Conservation (phyloP, 2,888 invertebrate species). For the Cartodere bifasciata region DNA sequence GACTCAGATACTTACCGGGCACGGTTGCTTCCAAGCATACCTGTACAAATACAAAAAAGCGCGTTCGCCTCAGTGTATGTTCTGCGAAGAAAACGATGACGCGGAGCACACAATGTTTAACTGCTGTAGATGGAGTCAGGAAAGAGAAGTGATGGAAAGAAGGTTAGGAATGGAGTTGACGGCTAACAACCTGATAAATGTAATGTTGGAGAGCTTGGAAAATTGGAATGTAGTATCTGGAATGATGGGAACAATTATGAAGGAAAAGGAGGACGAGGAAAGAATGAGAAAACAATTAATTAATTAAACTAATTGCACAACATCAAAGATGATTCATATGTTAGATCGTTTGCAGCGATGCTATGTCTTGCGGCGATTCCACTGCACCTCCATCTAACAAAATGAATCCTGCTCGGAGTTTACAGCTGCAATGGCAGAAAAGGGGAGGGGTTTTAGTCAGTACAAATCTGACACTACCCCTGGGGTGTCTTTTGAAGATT, state of each 20-base stretch:
- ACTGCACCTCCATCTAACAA: too few relatives aligned
- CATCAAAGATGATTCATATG: too few relatives aligned
- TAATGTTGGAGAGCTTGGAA: neutral
- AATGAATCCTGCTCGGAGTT: too few relatives aligned
- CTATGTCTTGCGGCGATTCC: too few relatives aligned
- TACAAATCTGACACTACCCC: too few relatives aligned
- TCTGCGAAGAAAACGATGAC: neutral
- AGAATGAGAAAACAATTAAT: too few relatives aligned
- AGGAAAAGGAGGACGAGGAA: neutral
- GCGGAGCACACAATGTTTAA: neutral
- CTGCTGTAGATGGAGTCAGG: neutral
- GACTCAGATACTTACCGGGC: neutral
- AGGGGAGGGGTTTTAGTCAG: too few relatives aligned
- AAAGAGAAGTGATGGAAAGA: neutral
- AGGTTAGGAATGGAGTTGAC: neutral
- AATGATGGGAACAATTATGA: neutral
- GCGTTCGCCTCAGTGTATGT: neutral
- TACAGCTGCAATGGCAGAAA: too few relatives aligned
- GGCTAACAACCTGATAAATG: neutral
- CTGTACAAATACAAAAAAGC: neutral
- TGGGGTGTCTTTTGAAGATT: too few relatives aligned
- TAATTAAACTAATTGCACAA: too few relatives aligned
- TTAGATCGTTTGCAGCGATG: too few relatives aligned
- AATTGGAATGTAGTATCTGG: neutral
- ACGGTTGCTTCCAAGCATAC: neutral